These are phyloP conservation scores for Philopedon plagiatum DNA, from an alignment of 2,888 invertebrate genomes.

Conservation along the genomic window DNA sequence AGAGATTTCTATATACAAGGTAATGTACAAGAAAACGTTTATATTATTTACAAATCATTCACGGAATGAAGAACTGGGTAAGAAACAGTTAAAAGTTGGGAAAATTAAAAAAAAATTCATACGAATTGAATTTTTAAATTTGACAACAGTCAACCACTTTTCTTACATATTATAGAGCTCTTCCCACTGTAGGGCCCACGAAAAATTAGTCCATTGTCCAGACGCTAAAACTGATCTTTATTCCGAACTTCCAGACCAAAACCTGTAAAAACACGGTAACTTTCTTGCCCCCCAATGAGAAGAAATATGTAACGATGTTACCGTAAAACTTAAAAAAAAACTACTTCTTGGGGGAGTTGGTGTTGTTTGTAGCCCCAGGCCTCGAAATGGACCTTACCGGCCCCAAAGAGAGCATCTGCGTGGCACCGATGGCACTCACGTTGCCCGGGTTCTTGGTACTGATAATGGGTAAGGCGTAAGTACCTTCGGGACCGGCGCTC, in stretches of 20 bases:
- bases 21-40: constrained; percentile 10
- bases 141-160: no score
- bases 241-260: no score
- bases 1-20: constrained; percentile 10
- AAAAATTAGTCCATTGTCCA: no score
- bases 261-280: no score
- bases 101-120: no score
- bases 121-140: no score
- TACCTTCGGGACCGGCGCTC: constrained; percentile 66
- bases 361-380: constrained; percentile 48
- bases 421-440: constrained; percentile 76
- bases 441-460: constrained; percentile 61
- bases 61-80: constrained; percentile 22
- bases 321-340: not conserved
- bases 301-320: not conserved
- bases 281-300: no score
- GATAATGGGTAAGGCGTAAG: constrained; percentile 80
- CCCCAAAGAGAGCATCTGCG: constrained; percentile 80
- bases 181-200: no score
- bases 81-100: not conserved
- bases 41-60: constrained; percentile 22
- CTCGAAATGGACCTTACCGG: constrained; percentile 72
- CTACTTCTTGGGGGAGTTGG: constrained; percentile 6
- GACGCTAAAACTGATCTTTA: no score
- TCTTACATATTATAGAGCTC: no score